A percentile compares a stretch with the other conserved stretches of the same genome.
These are phyloP conservation scores for Denticeps clupeoides DNA, from an alignment of 2,797 vertebrate genomes.

Conservation along the genomic window DNA sequence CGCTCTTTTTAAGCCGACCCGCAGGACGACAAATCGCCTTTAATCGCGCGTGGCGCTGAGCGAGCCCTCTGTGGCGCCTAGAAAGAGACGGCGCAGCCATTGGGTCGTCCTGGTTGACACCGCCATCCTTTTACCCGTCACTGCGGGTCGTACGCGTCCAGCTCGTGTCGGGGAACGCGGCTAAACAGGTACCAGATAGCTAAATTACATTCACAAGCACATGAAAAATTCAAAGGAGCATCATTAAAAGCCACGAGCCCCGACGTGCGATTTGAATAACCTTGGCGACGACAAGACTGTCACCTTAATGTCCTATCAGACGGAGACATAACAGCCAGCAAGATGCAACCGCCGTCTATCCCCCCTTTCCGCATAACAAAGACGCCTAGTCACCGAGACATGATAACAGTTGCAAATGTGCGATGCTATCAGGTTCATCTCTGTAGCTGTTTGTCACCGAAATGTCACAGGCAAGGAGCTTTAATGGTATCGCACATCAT, in stretches of 20 bases:
- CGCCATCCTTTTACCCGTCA: conserved; percentile 37
- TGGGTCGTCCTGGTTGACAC: conserved; percentile 40
- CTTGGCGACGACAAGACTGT: conserved; percentile 83
- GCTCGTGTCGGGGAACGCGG: conserved; percentile 35
- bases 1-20: background rate
- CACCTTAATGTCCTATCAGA: conserved; percentile 83
- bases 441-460: conserved; percentile 81
- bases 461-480: conserved; percentile 78
- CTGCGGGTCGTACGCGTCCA: conserved; percentile 35
- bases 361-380: conserved; percentile 31
- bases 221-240: conserved; percentile 81
- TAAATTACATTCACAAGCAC: conserved; percentile 83
- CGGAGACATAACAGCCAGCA: conserved; percentile 75
- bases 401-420: conserved; percentile 79
- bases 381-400: conserved; percentile 58
- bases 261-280: conserved; percentile 87
- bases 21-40: conserved; percentile 16
- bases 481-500: conserved; percentile 77
- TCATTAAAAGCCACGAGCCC: conserved; percentile 78
- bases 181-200: conserved; percentile 44
- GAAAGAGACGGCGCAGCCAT: background rate
- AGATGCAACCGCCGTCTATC: conserved; percentile 57
- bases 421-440: conserved; percentile 79
- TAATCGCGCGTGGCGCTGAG: background rate
- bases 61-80: background rate